These are phyloP conservation scores for Melanerpes formicivorus DNA, from an alignment of 2,113 vertebrate genomes.

Conservation along the genomic window DNA sequence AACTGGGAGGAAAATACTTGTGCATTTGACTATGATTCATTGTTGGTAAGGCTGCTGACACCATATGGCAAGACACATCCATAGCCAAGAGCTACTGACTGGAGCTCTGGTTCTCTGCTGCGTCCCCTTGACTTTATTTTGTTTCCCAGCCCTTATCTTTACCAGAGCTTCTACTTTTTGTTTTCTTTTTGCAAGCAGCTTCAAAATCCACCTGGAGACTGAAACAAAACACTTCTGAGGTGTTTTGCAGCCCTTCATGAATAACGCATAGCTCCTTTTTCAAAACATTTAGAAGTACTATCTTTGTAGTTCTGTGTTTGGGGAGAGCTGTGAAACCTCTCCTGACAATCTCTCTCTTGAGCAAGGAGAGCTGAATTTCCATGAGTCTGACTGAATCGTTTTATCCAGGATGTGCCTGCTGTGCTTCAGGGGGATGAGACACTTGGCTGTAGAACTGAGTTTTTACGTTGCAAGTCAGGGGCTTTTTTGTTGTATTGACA, in stretches of 20 bases:
- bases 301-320: background rate
- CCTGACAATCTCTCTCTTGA: too few species aligned
- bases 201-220: background rate
- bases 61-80: background rate
- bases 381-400: background rate
- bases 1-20: background rate
- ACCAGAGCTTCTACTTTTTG: background rate
- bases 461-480: background rate
- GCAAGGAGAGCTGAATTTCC: background rate
- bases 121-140: background rate
- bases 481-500: background rate
- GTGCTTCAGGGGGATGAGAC: accelerated
- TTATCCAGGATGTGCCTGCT: background rate
- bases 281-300: accelerated
- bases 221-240: background rate
- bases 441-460: background rate
- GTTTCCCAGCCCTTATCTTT: background rate
- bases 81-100: background rate
- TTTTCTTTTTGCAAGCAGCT: background rate
- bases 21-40: background rate
- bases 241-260: background rate
- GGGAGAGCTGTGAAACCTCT: background rate
- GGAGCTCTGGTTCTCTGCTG: background rate
- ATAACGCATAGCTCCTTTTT: background rate
- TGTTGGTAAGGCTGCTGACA: background rate